Percentiles rank a stretch among this genome's conserved stretches.
Conservation (phyloP, 2,797 vertebrate genomes). For the Synaphobranchus kaupii region DNA sequence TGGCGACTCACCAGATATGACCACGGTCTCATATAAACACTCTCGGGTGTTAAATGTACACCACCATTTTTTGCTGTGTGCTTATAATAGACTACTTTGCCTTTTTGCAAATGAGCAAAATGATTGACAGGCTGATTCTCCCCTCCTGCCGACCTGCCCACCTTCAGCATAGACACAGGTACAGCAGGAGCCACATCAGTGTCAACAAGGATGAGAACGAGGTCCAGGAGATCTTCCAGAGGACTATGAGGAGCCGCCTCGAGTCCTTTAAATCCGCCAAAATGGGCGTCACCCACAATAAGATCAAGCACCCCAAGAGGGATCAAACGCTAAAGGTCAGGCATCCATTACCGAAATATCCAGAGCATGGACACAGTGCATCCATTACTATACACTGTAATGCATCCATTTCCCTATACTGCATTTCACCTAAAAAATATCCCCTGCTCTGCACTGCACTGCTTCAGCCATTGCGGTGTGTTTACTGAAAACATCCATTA, state of each 20-base stretch:
- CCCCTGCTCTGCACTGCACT: background rate
- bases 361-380: background rate
- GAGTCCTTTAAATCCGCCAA: constrained; percentile 95
- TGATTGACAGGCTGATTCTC: background rate
- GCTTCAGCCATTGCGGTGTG: background rate
- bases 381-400: background rate
- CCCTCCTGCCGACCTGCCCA: constrained; percentile 12
- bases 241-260: constrained; percentile 92
- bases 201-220: constrained; percentile 86
- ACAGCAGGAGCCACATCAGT: constrained; percentile 86
- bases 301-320: constrained; percentile 84
- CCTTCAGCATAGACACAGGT: constrained; percentile 84
- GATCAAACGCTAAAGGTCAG: constrained; percentile 80
- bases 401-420: background rate
- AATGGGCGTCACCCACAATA: constrained; percentile 82
- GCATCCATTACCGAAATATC: too few species aligned
- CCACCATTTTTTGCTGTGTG: background rate
- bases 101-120: background rate
- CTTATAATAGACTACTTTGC: background rate
- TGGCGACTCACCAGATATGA: too few species aligned
- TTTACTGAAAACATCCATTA: background rate
- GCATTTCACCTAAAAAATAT: background rate
- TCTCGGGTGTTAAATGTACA: too few species aligned
- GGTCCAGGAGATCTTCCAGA: constrained; percentile 95
- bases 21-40: too few species aligned